Evolutionary conservation across 2,113 vertebrate genomes (phyloP).

Genomic region (Coreoperca whiteheadi): DNA sequence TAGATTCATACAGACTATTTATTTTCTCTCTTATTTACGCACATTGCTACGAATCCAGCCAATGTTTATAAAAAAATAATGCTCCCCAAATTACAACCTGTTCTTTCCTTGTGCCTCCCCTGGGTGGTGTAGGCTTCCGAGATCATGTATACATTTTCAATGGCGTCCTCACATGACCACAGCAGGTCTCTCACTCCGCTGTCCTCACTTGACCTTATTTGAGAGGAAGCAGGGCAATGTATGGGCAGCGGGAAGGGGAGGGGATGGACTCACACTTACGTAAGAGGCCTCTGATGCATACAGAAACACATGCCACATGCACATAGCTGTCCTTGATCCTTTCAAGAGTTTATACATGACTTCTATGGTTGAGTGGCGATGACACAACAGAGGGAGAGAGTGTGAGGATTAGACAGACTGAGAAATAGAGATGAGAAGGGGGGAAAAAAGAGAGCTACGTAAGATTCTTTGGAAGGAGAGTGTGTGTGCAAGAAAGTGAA

Average conservation of each 20-base stretch:
- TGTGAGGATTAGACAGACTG: constrained; percentile 25
- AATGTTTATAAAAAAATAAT: constrained; percentile 27
- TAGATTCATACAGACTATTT: constrained; percentile 7
- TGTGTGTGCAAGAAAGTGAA: constrained; percentile 32
- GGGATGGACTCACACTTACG: constrained; percentile 67
- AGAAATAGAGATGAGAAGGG: constrained; percentile 16
- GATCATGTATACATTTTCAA: constrained; percentile 35
- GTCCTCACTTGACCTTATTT: constrained; percentile 81
- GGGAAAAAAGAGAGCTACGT: constrained; percentile 22
- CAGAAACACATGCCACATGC: constrained; percentile 53
- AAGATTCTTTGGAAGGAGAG: constrained; percentile 45
- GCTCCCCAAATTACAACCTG: neutral
- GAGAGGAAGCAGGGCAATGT: constrained; percentile 69
- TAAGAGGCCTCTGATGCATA: constrained; percentile 75
- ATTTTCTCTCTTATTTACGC: constrained; percentile 22
- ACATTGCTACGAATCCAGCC: constrained; percentile 9
- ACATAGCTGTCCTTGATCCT: constrained; percentile 8
- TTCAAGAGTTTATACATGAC: constrained; percentile 5
- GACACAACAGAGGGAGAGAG: constrained; percentile 22
- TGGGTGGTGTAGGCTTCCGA: constrained; percentile 27
- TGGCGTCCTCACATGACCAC: constrained; percentile 78
- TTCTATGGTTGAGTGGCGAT: constrained; percentile 6
- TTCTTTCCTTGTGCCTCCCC: neutral
- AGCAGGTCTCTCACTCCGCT: constrained; percentile 21
- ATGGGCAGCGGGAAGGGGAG: constrained; percentile 35